These are phyloP conservation scores for Theonella swinhoei DNA, from an alignment of 37 sponge, comb jelly and placozoan genomes.

Conservation along the genomic window DNA sequence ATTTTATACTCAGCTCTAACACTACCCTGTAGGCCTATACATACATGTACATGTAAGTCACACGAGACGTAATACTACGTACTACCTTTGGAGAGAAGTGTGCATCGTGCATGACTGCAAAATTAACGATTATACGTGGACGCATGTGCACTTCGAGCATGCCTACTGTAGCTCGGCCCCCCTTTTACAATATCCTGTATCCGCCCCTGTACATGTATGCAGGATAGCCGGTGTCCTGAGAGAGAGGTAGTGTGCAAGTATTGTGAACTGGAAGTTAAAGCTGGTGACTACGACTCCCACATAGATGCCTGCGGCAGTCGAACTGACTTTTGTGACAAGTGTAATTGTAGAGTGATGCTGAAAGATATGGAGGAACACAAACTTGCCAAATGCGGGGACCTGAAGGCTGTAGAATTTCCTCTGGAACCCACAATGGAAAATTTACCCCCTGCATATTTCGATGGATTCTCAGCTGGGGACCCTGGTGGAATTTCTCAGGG, in stretches of 20 bases:
- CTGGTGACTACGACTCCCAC: conserved; percentile 52
- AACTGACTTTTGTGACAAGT: conserved; percentile 71
- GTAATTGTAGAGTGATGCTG: conserved; percentile 65
- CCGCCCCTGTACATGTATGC: too few species aligned
- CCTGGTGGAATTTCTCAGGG: not conserved
- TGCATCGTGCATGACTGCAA: too few species aligned
- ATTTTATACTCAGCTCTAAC: too few species aligned
- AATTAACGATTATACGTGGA: too few species aligned
- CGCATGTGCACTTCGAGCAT: too few species aligned
- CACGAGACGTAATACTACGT: too few species aligned
- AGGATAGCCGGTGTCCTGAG: conserved; percentile 56
- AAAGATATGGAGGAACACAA: conserved; percentile 67
- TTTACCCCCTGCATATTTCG: not conserved
- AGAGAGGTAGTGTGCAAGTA: conserved; percentile 49
- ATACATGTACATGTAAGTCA: too few species aligned
- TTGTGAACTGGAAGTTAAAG: conserved; percentile 63
- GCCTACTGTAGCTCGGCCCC: too few species aligned
- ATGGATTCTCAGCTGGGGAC: not conserved
- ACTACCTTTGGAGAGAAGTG: too few species aligned
- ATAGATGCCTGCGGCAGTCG: conserved; percentile 68
- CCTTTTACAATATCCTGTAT: too few species aligned
- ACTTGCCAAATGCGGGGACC: conserved; percentile 4
- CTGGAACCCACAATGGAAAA: not conserved
- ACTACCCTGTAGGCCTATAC: too few species aligned
- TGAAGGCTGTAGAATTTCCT: conserved; percentile 5